phyloP scores from a whole-genome alignment of 2,113 vertebrate species.

The Cololabis saira region DNA sequence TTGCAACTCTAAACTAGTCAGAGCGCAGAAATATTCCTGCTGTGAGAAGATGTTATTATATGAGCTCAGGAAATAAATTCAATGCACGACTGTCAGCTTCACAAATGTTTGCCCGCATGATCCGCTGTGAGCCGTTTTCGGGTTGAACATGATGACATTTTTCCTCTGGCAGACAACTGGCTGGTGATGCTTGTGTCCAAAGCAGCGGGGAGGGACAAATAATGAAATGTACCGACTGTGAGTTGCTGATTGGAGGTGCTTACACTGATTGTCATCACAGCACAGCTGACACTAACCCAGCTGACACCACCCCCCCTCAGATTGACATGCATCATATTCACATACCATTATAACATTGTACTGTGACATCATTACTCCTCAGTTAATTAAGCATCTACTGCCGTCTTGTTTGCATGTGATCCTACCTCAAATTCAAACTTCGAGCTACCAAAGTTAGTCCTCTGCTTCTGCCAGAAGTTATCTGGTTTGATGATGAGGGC shows the following conservation, averaged over 20 bases:
- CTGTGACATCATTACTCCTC: too few species aligned
- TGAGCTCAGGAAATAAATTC: constrained; percentile 28
- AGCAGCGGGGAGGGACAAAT: constrained; percentile 25
- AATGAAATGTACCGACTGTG: constrained; percentile 48
- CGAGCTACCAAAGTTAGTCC: constrained; percentile 98
- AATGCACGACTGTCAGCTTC: constrained; percentile 10
- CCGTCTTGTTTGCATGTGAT: not conserved
- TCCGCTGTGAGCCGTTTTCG: not conserved
- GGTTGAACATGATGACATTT: constrained; percentile 6
- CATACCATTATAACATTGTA: too few species aligned
- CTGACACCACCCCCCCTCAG: not conserved
- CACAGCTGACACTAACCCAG: constrained; percentile 39
- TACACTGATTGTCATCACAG: constrained; percentile 13
- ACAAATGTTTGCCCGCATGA: constrained; percentile 18
- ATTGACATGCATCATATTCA: not conserved
- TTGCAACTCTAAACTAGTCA: not conserved
- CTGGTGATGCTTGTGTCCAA: constrained; percentile 24
- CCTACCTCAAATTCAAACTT: constrained; percentile 99
- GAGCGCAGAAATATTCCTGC: not conserved
- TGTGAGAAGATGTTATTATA: constrained; percentile 4
- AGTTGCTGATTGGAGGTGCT: constrained; percentile 27
- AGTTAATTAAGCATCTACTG: not conserved
- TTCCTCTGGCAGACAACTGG: constrained; percentile 29
- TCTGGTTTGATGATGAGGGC: constrained; percentile 99
- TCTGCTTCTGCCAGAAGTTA: constrained; percentile 99